phyloP scores from a whole-genome alignment of 2,888 invertebrate genomes.

The Oxystoma pomonae region DNA sequence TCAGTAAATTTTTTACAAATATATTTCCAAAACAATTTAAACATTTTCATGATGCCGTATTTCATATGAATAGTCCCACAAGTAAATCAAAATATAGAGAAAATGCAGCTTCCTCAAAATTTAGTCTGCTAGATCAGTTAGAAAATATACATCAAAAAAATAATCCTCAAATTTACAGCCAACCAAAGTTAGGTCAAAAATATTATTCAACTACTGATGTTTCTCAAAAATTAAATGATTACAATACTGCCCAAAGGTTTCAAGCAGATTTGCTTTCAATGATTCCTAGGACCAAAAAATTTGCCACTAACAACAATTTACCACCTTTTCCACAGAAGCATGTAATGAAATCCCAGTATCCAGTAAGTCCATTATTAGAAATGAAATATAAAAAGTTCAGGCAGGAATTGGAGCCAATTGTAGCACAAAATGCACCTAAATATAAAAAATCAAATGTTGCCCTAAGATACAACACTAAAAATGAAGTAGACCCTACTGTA shows the following conservation, averaged over 20 bases:
- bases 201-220: neutral
- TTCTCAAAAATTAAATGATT: neutral
- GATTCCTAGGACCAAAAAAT: too few species aligned
- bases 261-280: too few species aligned
- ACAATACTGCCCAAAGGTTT: too few species aligned
- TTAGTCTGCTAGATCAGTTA: neutral
- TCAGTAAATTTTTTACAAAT: neutral
- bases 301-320: neutral
- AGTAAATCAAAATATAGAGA: too few species aligned
- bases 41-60: neutral
- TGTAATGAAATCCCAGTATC: neutral
- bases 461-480: neutral
- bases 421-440: neutral
- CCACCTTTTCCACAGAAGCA: neutral
- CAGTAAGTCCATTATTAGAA: constrained; percentile 1
- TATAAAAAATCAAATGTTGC: neutral
- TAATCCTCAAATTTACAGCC: neutral
- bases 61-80: neutral
- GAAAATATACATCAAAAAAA: neutral
- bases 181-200: neutral
- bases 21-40: neutral
- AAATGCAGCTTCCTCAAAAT: neutral
- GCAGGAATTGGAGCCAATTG: neutral
- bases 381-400: neutral
- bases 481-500: constrained; percentile 12